These are phyloP conservation scores for Tenthredo distinguenda DNA, from an alignment of 2,888 invertebrate species.

Conservation along the genomic window DNA sequence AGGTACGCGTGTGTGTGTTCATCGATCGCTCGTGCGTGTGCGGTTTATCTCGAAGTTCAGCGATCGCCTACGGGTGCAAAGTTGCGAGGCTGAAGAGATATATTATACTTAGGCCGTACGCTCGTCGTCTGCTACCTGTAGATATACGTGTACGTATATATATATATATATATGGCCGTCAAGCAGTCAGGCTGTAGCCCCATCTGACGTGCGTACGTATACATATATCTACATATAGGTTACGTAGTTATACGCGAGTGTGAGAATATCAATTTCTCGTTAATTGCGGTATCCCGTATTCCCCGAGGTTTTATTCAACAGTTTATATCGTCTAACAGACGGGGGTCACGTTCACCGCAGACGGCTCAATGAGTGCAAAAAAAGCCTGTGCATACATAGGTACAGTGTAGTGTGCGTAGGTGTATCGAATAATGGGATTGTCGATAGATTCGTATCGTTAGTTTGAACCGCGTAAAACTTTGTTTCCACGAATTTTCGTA, in stretches of 20 bases:
- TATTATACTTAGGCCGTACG: constrained; percentile 1
- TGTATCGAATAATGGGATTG: neutral
- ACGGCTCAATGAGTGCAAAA: neutral
- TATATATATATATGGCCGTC: neutral
- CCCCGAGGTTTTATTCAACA: constrained; percentile 32
- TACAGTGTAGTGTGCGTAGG: no score
- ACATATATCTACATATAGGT: neutral
- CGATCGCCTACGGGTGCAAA: constrained; percentile 25
- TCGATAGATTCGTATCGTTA: neutral
- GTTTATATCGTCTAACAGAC: constrained; percentile 11
- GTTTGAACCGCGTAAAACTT: neutral
- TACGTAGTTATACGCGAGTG: neutral
- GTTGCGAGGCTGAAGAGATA: constrained; percentile 2
- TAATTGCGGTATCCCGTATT: constrained; percentile 49
- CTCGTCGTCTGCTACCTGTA: constrained; percentile 26
- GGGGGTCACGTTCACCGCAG: constrained; percentile 19
- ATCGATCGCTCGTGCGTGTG: neutral
- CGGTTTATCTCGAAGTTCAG: constrained; percentile 19
- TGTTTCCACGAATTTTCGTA: neutral
- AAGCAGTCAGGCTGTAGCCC: neutral
- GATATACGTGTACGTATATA: neutral
- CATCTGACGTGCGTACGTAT: neutral
- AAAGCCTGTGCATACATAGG: neutral
- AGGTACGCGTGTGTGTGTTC: neutral
- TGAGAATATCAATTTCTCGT: constrained; percentile 48